Evolutionary conservation across 2,113 vertebrate genomes (phyloP).

Genomic region (Carlito syrichta): DNA sequence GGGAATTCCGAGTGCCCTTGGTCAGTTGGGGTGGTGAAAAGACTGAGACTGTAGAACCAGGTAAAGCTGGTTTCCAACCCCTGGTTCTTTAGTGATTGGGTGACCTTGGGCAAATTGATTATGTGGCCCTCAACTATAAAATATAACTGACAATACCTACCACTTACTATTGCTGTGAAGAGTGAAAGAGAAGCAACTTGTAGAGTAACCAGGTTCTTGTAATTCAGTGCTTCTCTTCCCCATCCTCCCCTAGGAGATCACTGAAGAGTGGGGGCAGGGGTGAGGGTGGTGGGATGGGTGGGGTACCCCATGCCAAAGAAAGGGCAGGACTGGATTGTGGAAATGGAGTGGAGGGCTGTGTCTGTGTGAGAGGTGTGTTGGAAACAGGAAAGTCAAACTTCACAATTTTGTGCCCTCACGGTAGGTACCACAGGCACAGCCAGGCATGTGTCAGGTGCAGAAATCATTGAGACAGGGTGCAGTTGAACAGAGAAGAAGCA

Average conservation of each 20-base stretch:
- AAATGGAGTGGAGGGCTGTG: not conserved
- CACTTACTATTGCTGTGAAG: too few species aligned
- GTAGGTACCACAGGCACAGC: not conserved
- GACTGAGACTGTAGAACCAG: not conserved
- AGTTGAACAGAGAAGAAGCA: not conserved
- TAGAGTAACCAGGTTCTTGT: not conserved
- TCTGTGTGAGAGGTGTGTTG: not conserved
- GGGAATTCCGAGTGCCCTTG: not conserved
- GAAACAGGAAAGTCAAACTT: not conserved
- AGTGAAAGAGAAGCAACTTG: rapidly evolving
- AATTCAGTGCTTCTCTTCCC: too few species aligned
- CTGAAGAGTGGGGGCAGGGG: too few species aligned
- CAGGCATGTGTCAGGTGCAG: not conserved
- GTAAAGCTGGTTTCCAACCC: too few species aligned
- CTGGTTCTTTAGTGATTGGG: rapidly evolving
- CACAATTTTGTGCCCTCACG: not conserved
- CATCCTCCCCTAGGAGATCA: not conserved
- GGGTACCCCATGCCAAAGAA: not conserved
- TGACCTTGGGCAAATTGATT: not conserved
- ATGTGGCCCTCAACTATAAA: not conserved
- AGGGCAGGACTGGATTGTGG: not conserved
- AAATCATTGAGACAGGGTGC: not conserved
- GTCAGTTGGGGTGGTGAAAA: not conserved
- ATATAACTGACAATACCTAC: not conserved
- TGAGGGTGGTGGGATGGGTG: too few species aligned